These are phyloP conservation scores for Hydrotaea cyrtoneurina DNA, from an alignment of 2,888 invertebrate genomes.

Conservation along the genomic window DNA sequence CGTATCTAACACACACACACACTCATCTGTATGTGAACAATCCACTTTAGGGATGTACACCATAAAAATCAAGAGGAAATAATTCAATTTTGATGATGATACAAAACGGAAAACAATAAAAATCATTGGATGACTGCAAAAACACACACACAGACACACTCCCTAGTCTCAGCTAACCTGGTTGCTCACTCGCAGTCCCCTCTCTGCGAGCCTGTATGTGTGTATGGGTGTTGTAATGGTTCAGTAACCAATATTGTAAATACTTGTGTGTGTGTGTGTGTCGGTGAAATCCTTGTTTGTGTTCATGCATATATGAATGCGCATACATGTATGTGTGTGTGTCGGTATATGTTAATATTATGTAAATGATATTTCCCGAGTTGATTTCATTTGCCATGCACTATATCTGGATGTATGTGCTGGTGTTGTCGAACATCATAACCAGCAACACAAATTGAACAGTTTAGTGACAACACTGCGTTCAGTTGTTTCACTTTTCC, in stretches of 20 bases:
- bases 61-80: constrained; percentile 66
- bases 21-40: constrained; percentile 26
- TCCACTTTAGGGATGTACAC: constrained; percentile 56
- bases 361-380: constrained; percentile 61
- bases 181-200: neutral
- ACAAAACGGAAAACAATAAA: constrained; percentile 66
- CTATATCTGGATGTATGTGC: constrained; percentile 13
- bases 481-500: neutral
- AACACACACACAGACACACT: constrained; percentile 28
- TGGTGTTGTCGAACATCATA: constrained; percentile 42
- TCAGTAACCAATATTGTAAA: neutral
- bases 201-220: no score
- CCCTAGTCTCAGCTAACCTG: neutral
- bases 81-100: constrained; percentile 66
- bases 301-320: neutral
- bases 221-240: no score
- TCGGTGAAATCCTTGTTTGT: constrained; percentile 11
- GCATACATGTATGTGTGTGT: neutral
- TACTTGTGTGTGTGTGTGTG: neutral
- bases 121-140: constrained; percentile 58
- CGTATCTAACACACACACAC: neutral
- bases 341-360: constrained; percentile 57
- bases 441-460: constrained; percentile 56
- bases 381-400: constrained; percentile 48
- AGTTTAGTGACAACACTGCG: constrained; percentile 56